A percentile compares a stretch with the other conserved stretches of the same genome.
phyloP scores from a whole-genome alignment of 2,797 vertebrate species.

The Phrynocephalus vlangalii region DNA sequence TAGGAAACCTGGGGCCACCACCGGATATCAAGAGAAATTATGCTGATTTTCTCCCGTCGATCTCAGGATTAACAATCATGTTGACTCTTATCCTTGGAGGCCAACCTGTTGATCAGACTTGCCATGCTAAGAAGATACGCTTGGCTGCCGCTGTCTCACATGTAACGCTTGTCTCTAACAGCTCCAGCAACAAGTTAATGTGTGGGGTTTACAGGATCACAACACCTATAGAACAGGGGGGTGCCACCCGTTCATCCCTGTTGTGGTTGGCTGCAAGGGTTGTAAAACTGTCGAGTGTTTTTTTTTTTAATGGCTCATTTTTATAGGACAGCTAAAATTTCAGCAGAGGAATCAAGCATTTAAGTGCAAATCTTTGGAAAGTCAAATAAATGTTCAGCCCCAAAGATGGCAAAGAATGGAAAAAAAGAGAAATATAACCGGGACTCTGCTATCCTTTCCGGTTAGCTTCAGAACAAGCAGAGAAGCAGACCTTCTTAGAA shows the following conservation, averaged over 20 bases:
- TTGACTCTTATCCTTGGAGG: slow-evolving; percentile 9
- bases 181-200: neutral
- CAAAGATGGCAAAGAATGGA: neutral
- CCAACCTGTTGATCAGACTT: slow-evolving; percentile 15
- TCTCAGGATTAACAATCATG: neutral
- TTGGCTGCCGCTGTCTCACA: neutral
- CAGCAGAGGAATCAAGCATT: neutral
- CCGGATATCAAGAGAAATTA: slow-evolving; percentile 48
- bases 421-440: neutral
- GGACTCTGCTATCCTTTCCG: neutral
- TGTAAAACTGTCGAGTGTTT: neutral
- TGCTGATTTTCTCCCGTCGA: slow-evolving; percentile 36
- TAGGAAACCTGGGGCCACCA: slow-evolving; percentile 16
- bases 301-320: neutral
- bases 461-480: neutral
- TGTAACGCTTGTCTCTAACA: neutral
- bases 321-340: neutral
- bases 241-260: neutral
- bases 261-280: neutral
- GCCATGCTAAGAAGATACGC: neutral
- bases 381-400: neutral
- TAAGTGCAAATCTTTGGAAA: neutral
- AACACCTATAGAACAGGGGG: neutral
- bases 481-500: neutral
- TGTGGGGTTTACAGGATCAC: neutral